Evolutionary conservation across 2,888 invertebrate species (phyloP).

Genomic region (Phasia obesa): DNA sequence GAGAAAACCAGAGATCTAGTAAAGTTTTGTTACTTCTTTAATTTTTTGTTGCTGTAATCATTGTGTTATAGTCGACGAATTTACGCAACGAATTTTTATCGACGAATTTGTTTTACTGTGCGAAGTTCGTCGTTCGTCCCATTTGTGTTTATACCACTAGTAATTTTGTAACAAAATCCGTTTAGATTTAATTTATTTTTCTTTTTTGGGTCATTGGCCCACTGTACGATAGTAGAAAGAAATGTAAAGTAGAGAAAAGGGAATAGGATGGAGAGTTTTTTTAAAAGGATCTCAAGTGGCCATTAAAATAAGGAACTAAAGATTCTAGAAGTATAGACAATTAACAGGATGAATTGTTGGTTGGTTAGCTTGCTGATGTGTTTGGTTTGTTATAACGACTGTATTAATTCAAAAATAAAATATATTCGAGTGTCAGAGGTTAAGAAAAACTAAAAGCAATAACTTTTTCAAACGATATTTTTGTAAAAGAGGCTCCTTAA

Average conservation of each 20-base stretch:
- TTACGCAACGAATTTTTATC: too few relatives aligned
- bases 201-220: too few relatives aligned
- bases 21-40: too few relatives aligned
- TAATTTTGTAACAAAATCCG: too few relatives aligned
- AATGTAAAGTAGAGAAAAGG: background rate
- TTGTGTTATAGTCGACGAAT: too few relatives aligned
- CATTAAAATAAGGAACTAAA: conserved; percentile 46
- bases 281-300: conserved; percentile 57
- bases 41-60: too few relatives aligned
- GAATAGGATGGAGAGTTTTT: background rate
- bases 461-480: conserved; percentile 23
- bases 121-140: too few relatives aligned
- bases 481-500: conserved; percentile 38
- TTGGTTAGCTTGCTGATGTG: conserved; percentile 2
- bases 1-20: too few relatives aligned
- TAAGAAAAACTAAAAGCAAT: conserved; percentile 23
- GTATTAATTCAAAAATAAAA: conserved; percentile 43
- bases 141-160: too few relatives aligned
- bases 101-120: too few relatives aligned
- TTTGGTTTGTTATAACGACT: conserved; percentile 1
- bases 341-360: conserved; percentile 39
- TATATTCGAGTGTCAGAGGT: conserved; percentile 16
- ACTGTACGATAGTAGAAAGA: too few relatives aligned
- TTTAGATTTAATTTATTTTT: too few relatives aligned
- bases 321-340: conserved; percentile 48